These are phyloP conservation scores for Tetragnatha montana DNA, from an alignment of 2,888 invertebrate genomes.

Conservation along the genomic window DNA sequence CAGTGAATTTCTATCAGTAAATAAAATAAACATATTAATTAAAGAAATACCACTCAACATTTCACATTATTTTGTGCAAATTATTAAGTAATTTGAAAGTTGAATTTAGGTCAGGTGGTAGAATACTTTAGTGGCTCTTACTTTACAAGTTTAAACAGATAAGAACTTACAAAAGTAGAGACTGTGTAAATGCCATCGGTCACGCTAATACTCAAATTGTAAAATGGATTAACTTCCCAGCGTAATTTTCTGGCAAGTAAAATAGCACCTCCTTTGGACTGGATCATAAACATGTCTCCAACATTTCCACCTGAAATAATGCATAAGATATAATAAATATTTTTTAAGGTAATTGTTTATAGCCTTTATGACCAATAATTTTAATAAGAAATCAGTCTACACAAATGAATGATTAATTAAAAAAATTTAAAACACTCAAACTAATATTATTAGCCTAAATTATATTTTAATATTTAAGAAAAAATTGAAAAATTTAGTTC, in stretches of 20 bases:
- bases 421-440: not conserved
- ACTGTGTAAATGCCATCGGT: conserved; percentile 86
- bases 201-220: conserved; percentile 88
- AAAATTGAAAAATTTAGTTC: not conserved
- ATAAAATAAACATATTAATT: too few species aligned
- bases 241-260: conserved; percentile 84
- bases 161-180: conserved; percentile 77
- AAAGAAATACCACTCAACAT: too few species aligned
- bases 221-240: conserved; percentile 86
- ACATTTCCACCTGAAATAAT: conserved; percentile 85
- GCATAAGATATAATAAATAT: not conserved
- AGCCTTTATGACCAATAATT: not conserved
- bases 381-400: not conserved
- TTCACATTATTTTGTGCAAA: too few species aligned
- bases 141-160: not conserved
- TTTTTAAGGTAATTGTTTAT: too few species aligned
- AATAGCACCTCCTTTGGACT: conserved; percentile 87
- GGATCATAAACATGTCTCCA: conserved; percentile 87
- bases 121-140: not conserved
- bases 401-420: not conserved
- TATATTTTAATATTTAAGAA: not conserved
- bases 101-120: not conserved
- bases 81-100: not conserved
- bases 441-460: not conserved
- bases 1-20: too few species aligned